Evolutionary conservation across 1,140 invertebrate species (phyloP), one percentile per base, ranked within the genome.

Genomic region (Zaprionus ornatus): DNA sequence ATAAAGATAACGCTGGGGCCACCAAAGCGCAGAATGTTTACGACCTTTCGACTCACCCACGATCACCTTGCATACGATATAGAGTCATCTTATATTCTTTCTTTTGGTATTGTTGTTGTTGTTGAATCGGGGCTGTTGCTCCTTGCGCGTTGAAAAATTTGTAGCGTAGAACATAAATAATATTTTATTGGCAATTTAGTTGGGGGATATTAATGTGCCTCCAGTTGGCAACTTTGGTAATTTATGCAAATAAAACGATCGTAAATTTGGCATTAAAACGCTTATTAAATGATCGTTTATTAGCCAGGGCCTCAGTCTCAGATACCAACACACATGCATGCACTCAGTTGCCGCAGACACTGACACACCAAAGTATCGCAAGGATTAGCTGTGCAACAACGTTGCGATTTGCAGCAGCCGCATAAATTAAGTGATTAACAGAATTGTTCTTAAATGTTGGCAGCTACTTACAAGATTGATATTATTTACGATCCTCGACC

Each of bases 161-260:
- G 62, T 60, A 52, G 55, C 17, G 67, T 60, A 52, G 55, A 82
- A 78, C 90, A 91, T 91, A 91, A 91, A 91, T 91, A 83, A 91
- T 83, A 86, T 90, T 91, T 91, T 91, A 91, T 91, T 91, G 90
- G 81, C 90, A 91, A 91, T 91, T 91, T 83, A 56, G 82, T 77
- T 74, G 79, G 40, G 40, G 50, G 45, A 88, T 88, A 91, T 91
- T 91, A 91, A 91, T 91, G 88, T 85, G 79, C 74, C 68, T 82
- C 67, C 82, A 77, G 79, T 91, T 91, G 81, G 84, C 84, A 86
- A 91, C 79, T 83, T 82, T 81, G 90, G 88, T 91, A 91, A 91
- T 91, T 91, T 91, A 91, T 91, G 90, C 90, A 91, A 91, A 91
- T 91, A 91, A 91, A 91, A 86, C 84, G 90, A 86, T 91, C 90